Base-by-base conservation (phyloP, 2,113 vertebrate species). In the Carollia perspicillata region DNA sequence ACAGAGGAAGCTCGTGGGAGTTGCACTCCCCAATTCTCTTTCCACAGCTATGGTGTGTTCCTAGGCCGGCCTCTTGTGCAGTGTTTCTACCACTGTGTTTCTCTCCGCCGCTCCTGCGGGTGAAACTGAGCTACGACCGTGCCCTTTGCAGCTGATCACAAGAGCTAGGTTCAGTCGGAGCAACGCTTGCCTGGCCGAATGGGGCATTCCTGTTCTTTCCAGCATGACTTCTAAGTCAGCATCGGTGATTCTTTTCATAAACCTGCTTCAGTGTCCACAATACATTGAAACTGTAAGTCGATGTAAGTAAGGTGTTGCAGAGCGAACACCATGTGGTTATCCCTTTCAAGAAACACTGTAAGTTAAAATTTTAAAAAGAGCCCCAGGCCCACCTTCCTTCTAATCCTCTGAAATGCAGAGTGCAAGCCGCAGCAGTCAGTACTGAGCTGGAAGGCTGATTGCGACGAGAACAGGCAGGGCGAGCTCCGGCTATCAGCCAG, bases 391-490 rank as follows among this genome's bases (percentile, higher is more conserved):
- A 16, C 65, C 68, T 96, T 86, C 40, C 28, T 10, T 47, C n/a
- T 63, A 11, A 42, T 66, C 47, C 10, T 87, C 6, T n/a, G n/a
- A n/a, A n/a, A n/a, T 84, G 26, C 49, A 94, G 63, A 58, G 28
- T 65, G 8, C 60, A 92, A 84, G 28, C n/a, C 79, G 44, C 33
- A 71, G 77, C 26, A 81, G 12, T 60, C 93, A 95, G 95, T n/a
- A n/a, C n/a, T n/a, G 65, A 78, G 11, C 35, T 93, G 44, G 60
- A 58, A 75, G 26, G 13, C 51, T 93, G 90, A 94, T 63, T 95
- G 94, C 94, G 91, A 89, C 77, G 26, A 68, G 40, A 47, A 86
- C n/a, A 77, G 80, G 89, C 93, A 95, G 20, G 75, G 93, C 86
- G 89, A 93, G 53, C 60, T 47, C 0, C 0, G 28, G 44, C 75